phyloP scores from a whole-genome alignment of 2,888 invertebrate species.

The Criorhina ranunculi region DNA sequence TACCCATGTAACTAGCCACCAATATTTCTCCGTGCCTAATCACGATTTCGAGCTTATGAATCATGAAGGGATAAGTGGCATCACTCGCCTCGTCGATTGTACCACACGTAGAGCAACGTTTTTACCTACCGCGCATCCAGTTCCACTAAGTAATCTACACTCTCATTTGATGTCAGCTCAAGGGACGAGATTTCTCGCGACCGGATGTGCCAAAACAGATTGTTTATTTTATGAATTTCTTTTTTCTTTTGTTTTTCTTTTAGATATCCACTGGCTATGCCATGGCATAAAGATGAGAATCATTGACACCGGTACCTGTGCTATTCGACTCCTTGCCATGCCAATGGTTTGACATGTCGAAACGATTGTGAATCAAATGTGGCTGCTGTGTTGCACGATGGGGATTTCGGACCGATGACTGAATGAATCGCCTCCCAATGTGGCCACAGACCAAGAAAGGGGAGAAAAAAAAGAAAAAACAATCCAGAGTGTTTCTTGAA shows the following conservation, averaged over 20 bases:
- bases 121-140: conserved; percentile 72
- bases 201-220: conserved; percentile 84
- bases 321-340: conserved; percentile 57
- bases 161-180: conserved; percentile 57
- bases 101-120: conserved; percentile 51
- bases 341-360: conserved; percentile 67
- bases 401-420: conserved; percentile 63
- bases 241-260: conserved; percentile 32
- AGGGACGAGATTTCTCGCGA: conserved; percentile 79
- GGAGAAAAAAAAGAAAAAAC: conserved; percentile 3
- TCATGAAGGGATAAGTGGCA: conserved; percentile 52
- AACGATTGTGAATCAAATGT: conserved; percentile 73
- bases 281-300: conserved; percentile 68
- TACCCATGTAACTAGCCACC: no score
- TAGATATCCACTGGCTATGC: conserved; percentile 41
- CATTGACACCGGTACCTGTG: conserved; percentile 65
- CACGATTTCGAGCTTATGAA: conserved; percentile 14
- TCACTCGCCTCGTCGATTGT: conserved; percentile 47
- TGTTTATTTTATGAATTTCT: no score
- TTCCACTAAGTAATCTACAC: conserved; percentile 69
- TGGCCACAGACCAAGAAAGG: conserved; percentile 22
- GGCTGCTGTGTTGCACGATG: conserved; percentile 62
- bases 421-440: conserved; percentile 64
- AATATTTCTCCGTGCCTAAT: no score
- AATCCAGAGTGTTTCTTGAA: conserved; percentile 73